Percentiles rank a stretch among this genome's conserved stretches.
Evolutionary conservation across 1,140 invertebrate species (phyloP).

Genomic region (Drosophila bocqueti): DNA sequence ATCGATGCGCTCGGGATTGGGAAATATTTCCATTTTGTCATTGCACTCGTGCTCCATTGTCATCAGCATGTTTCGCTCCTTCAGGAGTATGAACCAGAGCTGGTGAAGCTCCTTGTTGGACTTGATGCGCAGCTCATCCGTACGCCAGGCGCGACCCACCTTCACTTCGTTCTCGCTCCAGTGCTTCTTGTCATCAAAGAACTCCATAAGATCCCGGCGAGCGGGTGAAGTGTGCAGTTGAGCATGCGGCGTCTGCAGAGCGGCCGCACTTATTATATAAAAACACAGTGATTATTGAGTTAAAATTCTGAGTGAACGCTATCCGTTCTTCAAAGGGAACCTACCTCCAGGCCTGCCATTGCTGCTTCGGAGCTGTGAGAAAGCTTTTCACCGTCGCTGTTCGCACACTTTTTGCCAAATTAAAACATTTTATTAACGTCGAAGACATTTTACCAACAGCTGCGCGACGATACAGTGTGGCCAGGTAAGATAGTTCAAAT

Average conservation of each 20-base stretch:
- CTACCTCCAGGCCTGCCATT: conserved; percentile 45
- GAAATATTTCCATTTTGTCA: conserved; percentile 90
- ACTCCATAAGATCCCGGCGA: conserved; percentile 91
- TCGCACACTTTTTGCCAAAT: conserved; percentile 58
- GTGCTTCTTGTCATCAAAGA: conserved; percentile 96
- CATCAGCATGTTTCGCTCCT: conserved; percentile 98
- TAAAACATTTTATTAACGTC: conserved; percentile 71
- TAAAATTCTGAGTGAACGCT: neutral
- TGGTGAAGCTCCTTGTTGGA: conserved; percentile 98
- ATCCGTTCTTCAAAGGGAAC: neutral
- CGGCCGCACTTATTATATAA: conserved; percentile 63
- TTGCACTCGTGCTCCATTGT: conserved; percentile 97
- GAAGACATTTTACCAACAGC: conserved; percentile 59
- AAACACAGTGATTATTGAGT: conserved; percentile 28
- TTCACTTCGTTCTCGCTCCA: conserved; percentile 92
- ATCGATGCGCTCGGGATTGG: conserved; percentile 97
- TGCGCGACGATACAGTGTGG: conserved; percentile 4
- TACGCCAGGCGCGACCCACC: conserved; percentile 94
- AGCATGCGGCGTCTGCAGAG: conserved; percentile 26
- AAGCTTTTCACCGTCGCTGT: conserved; percentile 36
- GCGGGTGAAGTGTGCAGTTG: conserved; percentile 49
- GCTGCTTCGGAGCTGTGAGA: conserved; percentile 31
- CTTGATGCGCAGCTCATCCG: conserved; percentile 97
- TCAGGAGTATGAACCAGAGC: conserved; percentile 98
- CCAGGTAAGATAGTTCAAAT: neutral